phyloP scores from a whole-genome alignment of 1,140 invertebrate species.

The Helicorthomorpha holstii region DNA sequence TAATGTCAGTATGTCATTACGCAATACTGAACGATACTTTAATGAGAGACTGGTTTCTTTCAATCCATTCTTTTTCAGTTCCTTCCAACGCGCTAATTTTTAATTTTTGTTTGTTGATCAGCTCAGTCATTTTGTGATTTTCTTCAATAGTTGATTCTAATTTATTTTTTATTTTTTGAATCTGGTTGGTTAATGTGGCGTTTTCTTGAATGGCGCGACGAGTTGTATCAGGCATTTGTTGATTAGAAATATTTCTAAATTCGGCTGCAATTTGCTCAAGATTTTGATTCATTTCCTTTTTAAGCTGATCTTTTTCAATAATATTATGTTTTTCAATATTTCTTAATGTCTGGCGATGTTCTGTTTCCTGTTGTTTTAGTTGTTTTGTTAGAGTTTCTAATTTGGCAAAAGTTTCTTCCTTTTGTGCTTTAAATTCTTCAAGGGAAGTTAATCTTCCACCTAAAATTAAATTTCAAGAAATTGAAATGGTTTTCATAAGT shows the following conservation, averaged over 20 bases:
- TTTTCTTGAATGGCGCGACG: not conserved
- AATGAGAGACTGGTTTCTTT: not conserved
- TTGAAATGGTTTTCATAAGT: too few species aligned
- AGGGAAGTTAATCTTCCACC: not conserved
- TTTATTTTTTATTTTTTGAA: not conserved
- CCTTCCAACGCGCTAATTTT: not conserved
- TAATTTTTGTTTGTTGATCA: not conserved
- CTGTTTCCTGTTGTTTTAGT: not conserved
- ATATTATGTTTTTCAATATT: not conserved
- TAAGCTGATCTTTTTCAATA: not conserved
- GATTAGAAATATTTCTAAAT: not conserved
- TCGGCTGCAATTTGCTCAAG: not conserved
- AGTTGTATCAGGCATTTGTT: constrained; percentile 1
- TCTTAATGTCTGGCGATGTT: not conserved
- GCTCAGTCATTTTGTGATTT: not conserved
- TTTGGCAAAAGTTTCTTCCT: not conserved
- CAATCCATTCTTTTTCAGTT: not conserved
- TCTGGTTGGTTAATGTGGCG: not conserved
- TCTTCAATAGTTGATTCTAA: not conserved
- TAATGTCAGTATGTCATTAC: too few species aligned
- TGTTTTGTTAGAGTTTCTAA: not conserved
- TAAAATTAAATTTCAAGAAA: not conserved
- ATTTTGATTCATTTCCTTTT: not conserved
- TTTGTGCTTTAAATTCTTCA: constrained; percentile 1
- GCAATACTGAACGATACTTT: too few species aligned